Evolutionary conservation across 2,113 vertebrate genomes (phyloP), one percentile per base, ranked within the genome.

Genomic region (Excalfactoria chinensis): DNA sequence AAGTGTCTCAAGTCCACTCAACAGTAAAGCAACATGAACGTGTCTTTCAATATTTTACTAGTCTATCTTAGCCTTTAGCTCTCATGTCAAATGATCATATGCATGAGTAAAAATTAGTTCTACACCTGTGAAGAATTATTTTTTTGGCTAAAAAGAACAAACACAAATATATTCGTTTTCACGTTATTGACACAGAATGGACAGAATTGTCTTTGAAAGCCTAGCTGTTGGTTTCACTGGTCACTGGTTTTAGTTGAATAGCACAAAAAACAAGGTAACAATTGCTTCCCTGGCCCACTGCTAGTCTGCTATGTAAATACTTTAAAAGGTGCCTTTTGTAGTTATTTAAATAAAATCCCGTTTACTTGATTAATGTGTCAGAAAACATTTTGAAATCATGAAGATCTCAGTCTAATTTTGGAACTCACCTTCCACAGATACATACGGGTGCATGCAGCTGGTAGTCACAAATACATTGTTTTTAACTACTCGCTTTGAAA

Each of bases 401-500:
- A 64, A 70, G 37, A n/a, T 34, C 48, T 62, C 53, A 23, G 5
- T 64, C 68, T 84, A 37, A 40, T 25, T 70, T 49, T 84, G 25
- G 11, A 71, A 70, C 41, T 88, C 34, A 76, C 37, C n/a, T 64
- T 30, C 73, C 75, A 35, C 48, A 37, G 48, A 37, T 67, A 44
- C 59, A 25, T 13, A 40, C 35, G 60, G 46, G 48, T 74, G 71
- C 17, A 26, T n/a, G 12, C 25, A 32, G 30, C 59, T 59, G 58
- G 53, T 67, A 67, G 48, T 11, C n/a, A 15, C 28, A 34, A 55
- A 89, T 68, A 66, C n/a, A 25, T 26, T 49, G 28, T 72, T 72
- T 53, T 72, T 55, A 72, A 55, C 73, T 83, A n/a, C 37, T 18
- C 74, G 18, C 51, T 96, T 80, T 94, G 46, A 82, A 90, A 83